Percentiles rank a stretch among this genome's conserved stretches.
phyloP scores from a whole-genome alignment of 2,888 invertebrate genomes.

The Dusona sp. region DNA sequence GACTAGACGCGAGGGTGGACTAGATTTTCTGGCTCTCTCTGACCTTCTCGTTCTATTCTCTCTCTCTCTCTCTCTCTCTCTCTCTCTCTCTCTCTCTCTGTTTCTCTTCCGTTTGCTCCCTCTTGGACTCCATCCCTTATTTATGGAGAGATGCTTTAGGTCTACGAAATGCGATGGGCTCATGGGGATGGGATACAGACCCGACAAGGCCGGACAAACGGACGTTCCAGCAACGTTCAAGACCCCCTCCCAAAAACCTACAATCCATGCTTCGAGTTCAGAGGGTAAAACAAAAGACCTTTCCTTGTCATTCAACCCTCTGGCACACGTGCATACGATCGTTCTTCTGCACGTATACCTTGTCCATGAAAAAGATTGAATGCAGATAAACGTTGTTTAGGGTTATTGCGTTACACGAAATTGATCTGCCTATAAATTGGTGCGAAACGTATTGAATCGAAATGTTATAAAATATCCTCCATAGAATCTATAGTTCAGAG shows the following conservation, averaged over 20 bases:
- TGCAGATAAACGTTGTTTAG: constrained; percentile 65
- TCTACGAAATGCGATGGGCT: constrained; percentile 72
- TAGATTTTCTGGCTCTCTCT: constrained; percentile 33
- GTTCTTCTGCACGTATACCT: constrained; percentile 27
- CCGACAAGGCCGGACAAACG: constrained; percentile 56
- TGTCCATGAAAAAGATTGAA: constrained; percentile 39
- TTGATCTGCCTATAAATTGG: constrained; percentile 31
- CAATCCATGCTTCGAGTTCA: constrained; percentile 43
- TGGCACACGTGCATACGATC: constrained; percentile 42
- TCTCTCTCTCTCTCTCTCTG: constrained; percentile 35
- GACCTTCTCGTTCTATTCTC: background rate
- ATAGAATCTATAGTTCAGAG: background rate
- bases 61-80: background rate
- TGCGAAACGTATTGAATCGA: constrained; percentile 17
- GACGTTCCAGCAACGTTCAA: constrained; percentile 50
- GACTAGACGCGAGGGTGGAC: constrained; percentile 70
- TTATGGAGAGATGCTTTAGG: constrained; percentile 75
- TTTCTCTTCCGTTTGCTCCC: constrained; percentile 32
- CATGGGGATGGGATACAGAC: constrained; percentile 54
- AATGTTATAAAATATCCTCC: background rate
- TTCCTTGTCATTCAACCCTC: constrained; percentile 11
- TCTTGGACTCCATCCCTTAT: constrained; percentile 77
- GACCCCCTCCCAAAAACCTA: constrained; percentile 59
- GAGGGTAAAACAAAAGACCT: constrained; percentile 58
- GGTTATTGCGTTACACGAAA: constrained; percentile 50